Evolutionary conservation across 2,888 invertebrate species (phyloP), one percentile per base, ranked within the genome.

Genomic region (Cremastinae sp.): DNA sequence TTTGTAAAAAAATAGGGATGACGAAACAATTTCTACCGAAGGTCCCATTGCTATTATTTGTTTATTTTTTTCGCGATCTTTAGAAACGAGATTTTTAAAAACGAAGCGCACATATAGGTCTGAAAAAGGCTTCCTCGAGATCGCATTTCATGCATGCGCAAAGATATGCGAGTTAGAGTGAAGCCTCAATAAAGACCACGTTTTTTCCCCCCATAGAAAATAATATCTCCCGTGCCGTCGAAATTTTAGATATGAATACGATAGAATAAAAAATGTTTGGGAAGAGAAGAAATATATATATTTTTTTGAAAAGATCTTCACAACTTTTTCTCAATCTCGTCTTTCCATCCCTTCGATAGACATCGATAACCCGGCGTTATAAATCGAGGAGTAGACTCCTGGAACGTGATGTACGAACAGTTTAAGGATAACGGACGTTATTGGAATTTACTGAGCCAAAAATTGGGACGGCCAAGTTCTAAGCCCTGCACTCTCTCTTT

Each of bases 391-490:
- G 59, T 69, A 55, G 62, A 62, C 75, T 68, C 65, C 72, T 65
- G 74, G 79, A 71, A 81, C 80, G 82, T 87, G 86, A 87, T 83
- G 81, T 85, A 86, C 83, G 86, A 85, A 86, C 83, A 83, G 82
- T 87, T 85, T 84, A 83, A 85, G 81, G 81, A 80, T 80, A 84
- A 80, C 81, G 83, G 85, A 85, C 85, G 80, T 85, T 86, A 86
- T 86, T 87, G 86, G 86, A 87, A 87, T 87, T 86, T 87, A 87
- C 84, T 82, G 87, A 82, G 75, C 83, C 81, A 84, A 85, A 86
- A 87, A 86, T 86, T 86, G 87, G 86, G 81, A 83, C 83, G 83
- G 59, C 18, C 81, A 79, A 78, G 43, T 20, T 70, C 37, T 83
- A 83, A 85, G 80, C 80, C 66, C 64, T 55, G 64, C 71, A 71